Evolutionary conservation across 37 sponge, comb jelly and placozoan species (phyloP).

Genomic region (Cliona cf. orientalis): DNA sequence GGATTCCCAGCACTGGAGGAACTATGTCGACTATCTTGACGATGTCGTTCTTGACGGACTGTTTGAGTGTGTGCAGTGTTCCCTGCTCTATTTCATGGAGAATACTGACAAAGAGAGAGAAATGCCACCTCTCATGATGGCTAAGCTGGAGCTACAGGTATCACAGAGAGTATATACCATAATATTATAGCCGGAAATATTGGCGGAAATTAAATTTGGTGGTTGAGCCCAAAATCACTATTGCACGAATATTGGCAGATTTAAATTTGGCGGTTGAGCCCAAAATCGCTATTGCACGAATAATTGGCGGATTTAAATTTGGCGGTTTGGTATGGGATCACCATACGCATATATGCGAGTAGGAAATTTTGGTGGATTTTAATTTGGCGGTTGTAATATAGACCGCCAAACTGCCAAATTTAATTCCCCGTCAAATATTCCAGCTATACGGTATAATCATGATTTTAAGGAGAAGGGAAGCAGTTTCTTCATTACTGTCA

Average conservation of each 20-base stretch:
- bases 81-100: constrained; percentile 87
- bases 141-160: constrained; percentile 91
- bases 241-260: too few species aligned
- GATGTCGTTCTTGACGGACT: constrained; percentile 97
- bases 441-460: too few species aligned
- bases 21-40: constrained; percentile 95
- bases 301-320: not conserved
- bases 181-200: too few species aligned
- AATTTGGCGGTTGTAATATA: too few species aligned
- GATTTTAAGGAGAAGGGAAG: too few species aligned
- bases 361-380: not conserved
- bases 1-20: constrained; percentile 85
- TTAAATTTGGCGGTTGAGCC: too few species aligned
- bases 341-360: not conserved
- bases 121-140: constrained; percentile 87
- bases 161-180: too few species aligned
- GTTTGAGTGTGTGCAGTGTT: constrained; percentile 91
- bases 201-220: too few species aligned
- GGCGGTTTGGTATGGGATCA: not conserved
- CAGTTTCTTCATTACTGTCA: too few species aligned
- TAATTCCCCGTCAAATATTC: too few species aligned
- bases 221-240: too few species aligned
- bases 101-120: constrained; percentile 81
- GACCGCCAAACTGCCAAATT: too few species aligned
- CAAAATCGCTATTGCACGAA: not conserved